Conservation (phyloP, 2,797 vertebrate genomes). For the Antennarius maculatus region DNA sequence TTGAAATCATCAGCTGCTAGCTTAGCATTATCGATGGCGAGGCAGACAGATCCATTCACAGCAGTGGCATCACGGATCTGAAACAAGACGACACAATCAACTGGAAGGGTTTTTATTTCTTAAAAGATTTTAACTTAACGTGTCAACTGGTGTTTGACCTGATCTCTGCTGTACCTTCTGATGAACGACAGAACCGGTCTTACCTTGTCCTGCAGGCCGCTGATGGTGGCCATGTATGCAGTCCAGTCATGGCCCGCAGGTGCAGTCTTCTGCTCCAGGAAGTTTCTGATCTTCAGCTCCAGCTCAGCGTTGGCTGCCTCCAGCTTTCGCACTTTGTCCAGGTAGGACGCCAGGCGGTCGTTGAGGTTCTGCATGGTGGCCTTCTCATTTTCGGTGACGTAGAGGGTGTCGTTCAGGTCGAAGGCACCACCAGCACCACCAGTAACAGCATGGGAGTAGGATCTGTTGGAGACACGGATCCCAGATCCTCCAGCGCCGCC, state of each 20-base stretch:
- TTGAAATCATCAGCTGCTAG: slow-evolving; percentile 87
- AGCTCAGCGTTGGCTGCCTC: slow-evolving; percentile 86
- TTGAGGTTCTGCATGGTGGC: slow-evolving; percentile 90
- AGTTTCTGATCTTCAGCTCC: slow-evolving; percentile 85
- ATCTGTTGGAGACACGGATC: slow-evolving; percentile 56
- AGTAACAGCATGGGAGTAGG: slow-evolving; percentile 30
- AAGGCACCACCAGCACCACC: slow-evolving; percentile 16
- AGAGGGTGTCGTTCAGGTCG: slow-evolving; percentile 33
- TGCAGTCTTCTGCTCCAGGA: slow-evolving; percentile 76
- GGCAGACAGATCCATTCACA: slow-evolving; percentile 69
- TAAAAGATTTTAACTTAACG: not conserved
- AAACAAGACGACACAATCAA: slow-evolving; percentile 28
- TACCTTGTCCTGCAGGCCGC: slow-evolving; percentile 85
- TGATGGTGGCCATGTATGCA: slow-evolving; percentile 73
- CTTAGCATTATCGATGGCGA: slow-evolving; percentile 84
- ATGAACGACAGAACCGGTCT: slow-evolving; percentile 12
- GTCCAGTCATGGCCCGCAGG: slow-evolving; percentile 73
- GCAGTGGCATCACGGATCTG: slow-evolving; percentile 45
- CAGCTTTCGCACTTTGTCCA: slow-evolving; percentile 84
- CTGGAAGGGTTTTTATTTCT: too few species aligned
- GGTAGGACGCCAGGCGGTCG: slow-evolving; percentile 86
- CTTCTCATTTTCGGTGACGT: slow-evolving; percentile 58
- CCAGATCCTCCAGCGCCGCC: slow-evolving; percentile 72
- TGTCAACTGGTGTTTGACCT: not conserved
- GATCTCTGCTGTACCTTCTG: not conserved